These are phyloP conservation scores for Sclerurus mexicanus DNA, from an alignment of 2,113 vertebrate genomes.

Conservation along the genomic window DNA sequence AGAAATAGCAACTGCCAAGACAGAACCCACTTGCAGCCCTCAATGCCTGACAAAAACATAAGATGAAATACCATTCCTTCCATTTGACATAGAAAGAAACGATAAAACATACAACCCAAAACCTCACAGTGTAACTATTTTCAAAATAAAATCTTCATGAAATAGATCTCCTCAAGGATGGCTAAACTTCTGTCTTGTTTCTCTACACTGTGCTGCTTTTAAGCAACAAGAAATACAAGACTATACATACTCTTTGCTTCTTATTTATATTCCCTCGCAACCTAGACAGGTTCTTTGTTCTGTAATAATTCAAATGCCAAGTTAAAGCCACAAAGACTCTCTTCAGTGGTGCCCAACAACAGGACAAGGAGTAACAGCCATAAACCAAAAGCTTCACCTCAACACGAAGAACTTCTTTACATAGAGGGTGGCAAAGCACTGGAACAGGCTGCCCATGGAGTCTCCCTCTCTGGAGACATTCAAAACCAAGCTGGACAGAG, in stretches of 20 bases:
- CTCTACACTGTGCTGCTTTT: background rate
- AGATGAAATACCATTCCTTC: background rate
- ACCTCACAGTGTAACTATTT: background rate
- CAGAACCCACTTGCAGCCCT: background rate
- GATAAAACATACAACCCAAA: background rate
- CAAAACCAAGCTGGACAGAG: background rate
- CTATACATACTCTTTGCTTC: background rate
- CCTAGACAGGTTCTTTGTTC: background rate
- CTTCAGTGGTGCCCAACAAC: background rate
- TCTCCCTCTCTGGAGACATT: background rate
- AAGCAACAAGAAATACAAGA: background rate
- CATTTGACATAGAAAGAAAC: background rate
- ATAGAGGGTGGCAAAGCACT: background rate
- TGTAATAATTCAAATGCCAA: background rate
- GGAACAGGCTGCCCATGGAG: background rate
- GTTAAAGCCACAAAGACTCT: background rate
- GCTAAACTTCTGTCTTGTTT: background rate
- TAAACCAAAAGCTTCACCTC: background rate
- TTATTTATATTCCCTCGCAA: background rate
- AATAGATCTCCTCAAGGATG: background rate
- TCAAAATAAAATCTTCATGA: background rate
- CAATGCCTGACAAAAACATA: background rate
- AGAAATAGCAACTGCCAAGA: background rate
- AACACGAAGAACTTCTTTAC: background rate
- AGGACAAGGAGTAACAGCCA: background rate